A percentile compares a stretch with the other conserved stretches of the same genome.
These are phyloP conservation scores for Hyppa rectilinea DNA, from an alignment of 2,888 invertebrate genomes.

Conservation along the genomic window DNA sequence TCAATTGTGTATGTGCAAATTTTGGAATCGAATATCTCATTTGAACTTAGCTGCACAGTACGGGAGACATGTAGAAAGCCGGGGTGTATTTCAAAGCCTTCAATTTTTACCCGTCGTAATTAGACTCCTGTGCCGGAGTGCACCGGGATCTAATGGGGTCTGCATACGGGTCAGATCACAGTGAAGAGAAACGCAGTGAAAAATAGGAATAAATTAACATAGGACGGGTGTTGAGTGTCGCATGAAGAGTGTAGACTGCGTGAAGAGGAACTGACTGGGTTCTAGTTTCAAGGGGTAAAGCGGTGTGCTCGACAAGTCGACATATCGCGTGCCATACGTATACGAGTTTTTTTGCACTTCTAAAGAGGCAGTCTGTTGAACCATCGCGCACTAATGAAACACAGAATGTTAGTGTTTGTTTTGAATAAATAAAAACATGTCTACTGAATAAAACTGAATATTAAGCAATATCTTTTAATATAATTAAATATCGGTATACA, in stretches of 20 bases:
- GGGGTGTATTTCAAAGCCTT: constrained; percentile 79
- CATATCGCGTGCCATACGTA: neutral
- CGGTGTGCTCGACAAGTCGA: neutral
- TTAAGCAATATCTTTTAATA: neutral
- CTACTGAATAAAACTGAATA: neutral
- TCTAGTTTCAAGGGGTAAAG: constrained; percentile 22
- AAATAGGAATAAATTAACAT: constrained; percentile 61
- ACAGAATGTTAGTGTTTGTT: neutral
- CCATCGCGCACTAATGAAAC: neutral
- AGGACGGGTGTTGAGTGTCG: constrained; percentile 29
- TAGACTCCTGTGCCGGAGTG: constrained; percentile 73
- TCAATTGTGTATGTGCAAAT: constrained; percentile 57
- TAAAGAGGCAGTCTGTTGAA: neutral
- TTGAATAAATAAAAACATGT: neutral
- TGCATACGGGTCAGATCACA: constrained; percentile 64
- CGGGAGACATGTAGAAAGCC: constrained; percentile 67
- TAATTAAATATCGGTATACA: too few relatives aligned
- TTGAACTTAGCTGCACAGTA: constrained; percentile 66
- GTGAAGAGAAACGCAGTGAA: constrained; percentile 50
- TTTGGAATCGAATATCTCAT: constrained; percentile 68
- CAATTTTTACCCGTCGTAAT: constrained; percentile 81
- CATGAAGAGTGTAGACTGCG: constrained; percentile 26
- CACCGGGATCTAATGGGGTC: constrained; percentile 68
- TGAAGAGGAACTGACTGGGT: constrained; percentile 23
- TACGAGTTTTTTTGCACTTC: constrained; percentile 1